phyloP scores from a whole-genome alignment of 92 coral and sea anemone species.

The Porites lobata region DNA sequence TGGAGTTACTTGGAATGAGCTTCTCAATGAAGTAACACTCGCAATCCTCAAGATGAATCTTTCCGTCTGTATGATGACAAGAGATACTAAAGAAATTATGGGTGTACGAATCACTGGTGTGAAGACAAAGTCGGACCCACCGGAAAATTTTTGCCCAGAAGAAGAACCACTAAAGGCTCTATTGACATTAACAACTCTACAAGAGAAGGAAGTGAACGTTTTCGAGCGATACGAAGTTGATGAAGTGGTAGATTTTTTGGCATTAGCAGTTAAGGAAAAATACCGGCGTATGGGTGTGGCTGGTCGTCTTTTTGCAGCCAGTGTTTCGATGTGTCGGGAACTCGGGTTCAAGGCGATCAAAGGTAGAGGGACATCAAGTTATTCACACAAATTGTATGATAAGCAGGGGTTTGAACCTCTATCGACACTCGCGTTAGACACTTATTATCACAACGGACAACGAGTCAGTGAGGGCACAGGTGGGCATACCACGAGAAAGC shows the following conservation, averaged over 20 bases:
- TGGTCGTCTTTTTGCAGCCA: neutral
- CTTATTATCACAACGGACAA: neutral
- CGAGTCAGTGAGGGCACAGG: neutral
- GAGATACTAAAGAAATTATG: neutral
- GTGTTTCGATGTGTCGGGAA: neutral
- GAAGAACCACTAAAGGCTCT: neutral
- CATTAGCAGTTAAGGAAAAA: neutral
- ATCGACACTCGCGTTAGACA: neutral
- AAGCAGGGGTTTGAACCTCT: neutral
- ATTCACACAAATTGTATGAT: neutral
- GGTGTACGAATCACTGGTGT: neutral
- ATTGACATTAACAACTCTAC: neutral
- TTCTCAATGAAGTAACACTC: neutral
- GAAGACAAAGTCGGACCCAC: neutral
- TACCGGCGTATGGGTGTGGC: neutral
- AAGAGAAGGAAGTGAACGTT: neutral
- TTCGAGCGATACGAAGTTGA: neutral
- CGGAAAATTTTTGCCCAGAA: neutral
- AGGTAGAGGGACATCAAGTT: neutral
- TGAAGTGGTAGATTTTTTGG: neutral
- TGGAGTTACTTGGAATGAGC: neutral
- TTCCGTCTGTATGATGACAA: neutral
- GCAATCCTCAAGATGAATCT: neutral
- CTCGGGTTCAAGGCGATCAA: neutral
- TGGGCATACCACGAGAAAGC: neutral